A percentile compares a stretch with the other conserved stretches of the same genome.
These are phyloP conservation scores for Conus canariensis DNA, from an alignment of 2,888 invertebrate species.

Conservation along the genomic window DNA sequence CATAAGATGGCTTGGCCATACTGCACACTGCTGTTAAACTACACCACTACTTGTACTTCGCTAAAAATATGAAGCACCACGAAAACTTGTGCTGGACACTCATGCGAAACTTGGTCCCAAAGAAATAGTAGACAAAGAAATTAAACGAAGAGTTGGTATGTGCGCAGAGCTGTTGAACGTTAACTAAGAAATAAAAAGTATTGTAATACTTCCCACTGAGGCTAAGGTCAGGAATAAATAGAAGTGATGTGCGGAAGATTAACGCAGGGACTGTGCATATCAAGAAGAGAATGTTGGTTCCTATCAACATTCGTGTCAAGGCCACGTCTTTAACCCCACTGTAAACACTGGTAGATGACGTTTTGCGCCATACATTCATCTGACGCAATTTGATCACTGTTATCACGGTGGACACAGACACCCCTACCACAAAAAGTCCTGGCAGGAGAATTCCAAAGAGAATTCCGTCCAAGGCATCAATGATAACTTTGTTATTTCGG, in stretches of 20 bases:
- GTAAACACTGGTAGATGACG: not conserved
- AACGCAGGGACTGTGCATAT: not conserved
- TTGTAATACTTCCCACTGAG: not conserved
- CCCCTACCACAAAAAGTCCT: not conserved
- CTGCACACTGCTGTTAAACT: no score
- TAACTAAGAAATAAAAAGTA: not conserved
- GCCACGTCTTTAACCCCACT: not conserved
- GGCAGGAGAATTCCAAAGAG: not conserved
- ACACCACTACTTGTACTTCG: no score
- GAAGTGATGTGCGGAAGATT: not conserved
- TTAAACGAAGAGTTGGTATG: not conserved
- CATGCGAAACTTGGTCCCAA: no score
- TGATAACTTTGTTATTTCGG: not conserved
- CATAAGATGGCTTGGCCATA: no score
- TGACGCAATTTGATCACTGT: not conserved
- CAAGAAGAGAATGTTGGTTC: not conserved
- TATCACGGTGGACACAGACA: not conserved
- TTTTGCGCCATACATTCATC: not conserved
- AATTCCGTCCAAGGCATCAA: not conserved
- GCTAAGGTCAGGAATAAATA: not conserved
- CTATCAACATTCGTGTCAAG: not conserved
- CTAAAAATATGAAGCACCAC: no score
- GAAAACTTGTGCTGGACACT: no score
- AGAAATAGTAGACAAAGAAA: not conserved
- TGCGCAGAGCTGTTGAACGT: not conserved